A percentile compares a stretch with the other conserved stretches of the same genome.
Conservation (phyloP, 2,113 vertebrate genomes). For the Neoarius graeffei region DNA sequence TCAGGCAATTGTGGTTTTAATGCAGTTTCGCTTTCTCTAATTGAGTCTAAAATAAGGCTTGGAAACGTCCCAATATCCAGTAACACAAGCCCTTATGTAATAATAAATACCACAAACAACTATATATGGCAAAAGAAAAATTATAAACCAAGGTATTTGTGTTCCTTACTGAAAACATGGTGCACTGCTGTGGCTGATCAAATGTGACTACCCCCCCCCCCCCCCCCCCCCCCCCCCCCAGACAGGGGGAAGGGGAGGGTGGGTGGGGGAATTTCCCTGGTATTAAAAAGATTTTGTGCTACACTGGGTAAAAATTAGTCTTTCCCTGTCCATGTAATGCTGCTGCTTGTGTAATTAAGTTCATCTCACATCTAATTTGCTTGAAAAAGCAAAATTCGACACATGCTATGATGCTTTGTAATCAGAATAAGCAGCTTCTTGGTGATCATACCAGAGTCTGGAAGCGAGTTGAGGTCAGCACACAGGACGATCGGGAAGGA, state of each 20-base stretch:
- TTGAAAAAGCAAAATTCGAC: not conserved
- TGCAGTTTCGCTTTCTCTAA: not conserved
- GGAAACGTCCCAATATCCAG: conserved; percentile 2
- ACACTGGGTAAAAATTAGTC: not conserved
- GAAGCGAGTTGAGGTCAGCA: conserved; percentile 98
- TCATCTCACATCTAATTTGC: not conserved
- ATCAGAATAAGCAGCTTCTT: not conserved
- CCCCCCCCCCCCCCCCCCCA: too few species aligned
- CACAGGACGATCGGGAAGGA: conserved; percentile 97
- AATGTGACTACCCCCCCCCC: too few species aligned
- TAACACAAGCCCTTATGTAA: not conserved
- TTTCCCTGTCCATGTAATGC: not conserved
- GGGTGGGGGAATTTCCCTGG: too few species aligned
- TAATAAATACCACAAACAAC: not conserved
- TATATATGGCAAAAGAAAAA: not conserved
- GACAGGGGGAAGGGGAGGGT: too few species aligned
- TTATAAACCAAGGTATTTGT: not conserved
- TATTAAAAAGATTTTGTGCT: not conserved
- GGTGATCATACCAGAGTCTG: conserved; percentile 86
- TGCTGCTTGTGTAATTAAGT: not conserved
- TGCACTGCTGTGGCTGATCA: not conserved
- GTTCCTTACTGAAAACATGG: not conserved
- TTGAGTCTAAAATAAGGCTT: not conserved
- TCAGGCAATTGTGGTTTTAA: not conserved
- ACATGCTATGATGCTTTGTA: not conserved